phyloP scores from a whole-genome alignment of 2,113 vertebrate genomes.

The Trematocara zebra region DNA sequence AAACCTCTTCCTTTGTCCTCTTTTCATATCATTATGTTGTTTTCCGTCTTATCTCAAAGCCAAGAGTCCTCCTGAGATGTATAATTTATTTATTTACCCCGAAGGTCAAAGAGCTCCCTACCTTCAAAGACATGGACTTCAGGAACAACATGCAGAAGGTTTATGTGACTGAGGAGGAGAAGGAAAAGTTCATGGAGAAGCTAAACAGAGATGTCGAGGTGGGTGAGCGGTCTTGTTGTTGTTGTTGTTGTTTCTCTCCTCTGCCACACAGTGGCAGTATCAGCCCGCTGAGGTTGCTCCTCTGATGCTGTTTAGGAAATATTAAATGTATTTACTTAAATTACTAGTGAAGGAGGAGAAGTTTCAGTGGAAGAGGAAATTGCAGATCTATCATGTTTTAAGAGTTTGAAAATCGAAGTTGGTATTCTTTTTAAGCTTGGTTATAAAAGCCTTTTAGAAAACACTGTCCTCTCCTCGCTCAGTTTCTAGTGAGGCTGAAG shows the following conservation, averaged over 20 bases:
- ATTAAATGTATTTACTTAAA: neutral
- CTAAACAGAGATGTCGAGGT: conserved; percentile 88
- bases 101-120: conserved; percentile 86
- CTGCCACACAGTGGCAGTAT: conserved; percentile 25
- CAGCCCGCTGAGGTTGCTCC: neutral
- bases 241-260: neutral
- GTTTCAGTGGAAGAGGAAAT: neutral
- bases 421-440: neutral
- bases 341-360: neutral
- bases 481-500: conserved; percentile 88
- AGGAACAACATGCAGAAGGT: conserved; percentile 89
- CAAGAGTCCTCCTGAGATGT: neutral
- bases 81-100: neutral
- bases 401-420: neutral
- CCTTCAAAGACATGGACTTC: conserved; percentile 88
- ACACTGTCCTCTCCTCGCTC: fast-evolving
- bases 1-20: fast-evolving
- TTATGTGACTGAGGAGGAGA: conserved; percentile 82
- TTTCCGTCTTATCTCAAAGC: neutral
- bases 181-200: conserved; percentile 84
- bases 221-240: neutral
- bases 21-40: neutral
- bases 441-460: neutral
- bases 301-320: neutral
- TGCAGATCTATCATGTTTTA: fast-evolving